Base-by-base conservation (phyloP, 2,888 invertebrate species). In the Ichneumon xanthorius region DNA sequence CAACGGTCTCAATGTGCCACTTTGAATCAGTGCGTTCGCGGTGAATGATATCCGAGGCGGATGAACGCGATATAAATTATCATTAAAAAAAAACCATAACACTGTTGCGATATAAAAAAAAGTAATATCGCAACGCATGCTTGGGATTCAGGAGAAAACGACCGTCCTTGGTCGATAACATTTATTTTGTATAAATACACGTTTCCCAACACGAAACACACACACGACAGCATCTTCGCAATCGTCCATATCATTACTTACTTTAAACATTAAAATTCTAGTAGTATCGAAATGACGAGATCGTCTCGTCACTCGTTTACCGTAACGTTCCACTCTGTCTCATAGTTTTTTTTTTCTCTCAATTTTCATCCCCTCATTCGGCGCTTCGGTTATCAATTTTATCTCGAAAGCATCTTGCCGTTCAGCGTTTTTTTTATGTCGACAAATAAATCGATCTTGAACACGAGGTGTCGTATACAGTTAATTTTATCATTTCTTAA, bases 171-270 rank as follows among this genome's bases (percentile, higher is more conserved):
- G 75, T 58, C 77, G 53, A 80, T 80, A 55, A 80, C 79, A 65
- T 84, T 81, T 83, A 84, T 85, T 87, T 84, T 63, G 61, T 82
- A 87, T 75, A 87, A 87, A 87, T 87, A 85, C 72, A 85, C 30
- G 73, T 80, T 72, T 70, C 75, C 71, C 61, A 40, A n/a, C 26
- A 33, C 19, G 30, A 71, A 30, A 53, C 63, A 65, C 72, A 77
- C 71, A 76, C 45, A 58, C 67, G 71, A 76, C 48, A 65, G 16
- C 70, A 68, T 77, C n/a, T 26, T 76, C 37, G 53, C 70, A 71
- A 53, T 65, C 61, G 58, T 75, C 11, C 55, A 30, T 50, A 11
- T 63, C 72, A 50, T 85, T 85, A 85, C 85, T 85, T 82, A 85
- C 85, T 58, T 48, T 26, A 26, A 22, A 85, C 79, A 85, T 81